Evolutionary conservation across 1,140 invertebrate species (phyloP).

Genomic region (Neotoxoptera formosana): DNA sequence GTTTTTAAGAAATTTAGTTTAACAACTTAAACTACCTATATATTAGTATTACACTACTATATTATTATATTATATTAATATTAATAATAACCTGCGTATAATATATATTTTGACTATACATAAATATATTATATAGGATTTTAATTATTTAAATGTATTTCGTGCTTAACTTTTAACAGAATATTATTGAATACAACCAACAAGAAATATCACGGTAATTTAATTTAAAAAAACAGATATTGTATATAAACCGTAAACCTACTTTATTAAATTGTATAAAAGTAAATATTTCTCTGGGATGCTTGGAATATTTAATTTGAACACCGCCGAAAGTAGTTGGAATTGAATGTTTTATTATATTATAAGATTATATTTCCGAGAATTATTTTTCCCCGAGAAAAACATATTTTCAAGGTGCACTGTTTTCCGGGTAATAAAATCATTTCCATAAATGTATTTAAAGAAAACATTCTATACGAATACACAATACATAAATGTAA

Average conservation of each 20-base stretch:
- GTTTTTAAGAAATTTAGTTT: not conserved
- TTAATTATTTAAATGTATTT: not conserved
- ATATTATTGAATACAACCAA: not conserved
- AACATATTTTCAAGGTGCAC: conserved; percentile 12
- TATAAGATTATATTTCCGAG: conserved; percentile 37
- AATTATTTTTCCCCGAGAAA: conserved; percentile 36
- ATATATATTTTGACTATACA: not conserved
- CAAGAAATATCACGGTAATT: not conserved
- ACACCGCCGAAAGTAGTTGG: conserved; percentile 8
- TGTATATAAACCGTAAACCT: not conserved
- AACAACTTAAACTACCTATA: not conserved
- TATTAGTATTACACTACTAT: too few species aligned
- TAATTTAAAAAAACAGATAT: not conserved
- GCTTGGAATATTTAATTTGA: conserved; percentile 41
- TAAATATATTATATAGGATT: not conserved
- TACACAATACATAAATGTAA: not conserved
- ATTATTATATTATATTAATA: too few species aligned
- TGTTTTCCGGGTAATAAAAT: conserved; percentile 36
- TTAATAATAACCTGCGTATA: too few species aligned
- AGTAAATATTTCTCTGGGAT: conserved; percentile 23
- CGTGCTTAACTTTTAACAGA: not conserved
- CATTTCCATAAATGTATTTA: conserved; percentile 10
- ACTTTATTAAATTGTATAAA: conserved; percentile 29
- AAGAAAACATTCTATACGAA: not conserved
- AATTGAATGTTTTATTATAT: conserved; percentile 41